Evolutionary conservation across 2,113 vertebrate genomes (phyloP).

Genomic region (Rhipidura dahli): DNA sequence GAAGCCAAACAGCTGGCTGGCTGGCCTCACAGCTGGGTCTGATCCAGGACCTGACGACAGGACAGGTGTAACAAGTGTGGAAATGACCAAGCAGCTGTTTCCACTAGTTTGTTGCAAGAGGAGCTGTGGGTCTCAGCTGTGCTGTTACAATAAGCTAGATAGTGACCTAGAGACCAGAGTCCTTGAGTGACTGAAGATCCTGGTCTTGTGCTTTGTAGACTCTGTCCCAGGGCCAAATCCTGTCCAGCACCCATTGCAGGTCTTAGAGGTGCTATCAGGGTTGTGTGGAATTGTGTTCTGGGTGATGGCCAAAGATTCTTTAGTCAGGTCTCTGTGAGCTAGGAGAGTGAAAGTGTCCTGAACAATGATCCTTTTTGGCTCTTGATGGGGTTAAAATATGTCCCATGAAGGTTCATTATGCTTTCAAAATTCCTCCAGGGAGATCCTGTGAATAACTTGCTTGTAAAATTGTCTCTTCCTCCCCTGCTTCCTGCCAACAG

Average conservation of each 20-base stretch:
- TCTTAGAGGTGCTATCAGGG: background rate
- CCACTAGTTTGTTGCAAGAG: background rate
- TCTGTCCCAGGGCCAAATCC: background rate
- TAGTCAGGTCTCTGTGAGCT: background rate
- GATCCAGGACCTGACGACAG: background rate
- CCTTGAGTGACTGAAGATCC: background rate
- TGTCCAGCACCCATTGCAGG: background rate
- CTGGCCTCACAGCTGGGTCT: background rate
- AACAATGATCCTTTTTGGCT: background rate
- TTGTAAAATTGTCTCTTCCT: background rate
- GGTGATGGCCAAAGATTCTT: background rate
- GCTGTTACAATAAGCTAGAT: background rate
- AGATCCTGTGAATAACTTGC: background rate
- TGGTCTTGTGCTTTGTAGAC: background rate
- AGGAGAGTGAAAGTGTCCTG: background rate
- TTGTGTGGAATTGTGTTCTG: background rate
- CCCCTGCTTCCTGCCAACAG: background rate
- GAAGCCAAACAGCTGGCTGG: background rate
- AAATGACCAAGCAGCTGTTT: background rate
- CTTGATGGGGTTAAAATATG: background rate
- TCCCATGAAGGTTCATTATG: background rate
- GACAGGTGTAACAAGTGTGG: background rate
- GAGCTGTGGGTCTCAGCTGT: background rate
- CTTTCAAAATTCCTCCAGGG: background rate
- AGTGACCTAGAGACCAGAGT: background rate